Base-by-base conservation (phyloP, 2,888 invertebrate species). In the Tipula lateralis region DNA sequence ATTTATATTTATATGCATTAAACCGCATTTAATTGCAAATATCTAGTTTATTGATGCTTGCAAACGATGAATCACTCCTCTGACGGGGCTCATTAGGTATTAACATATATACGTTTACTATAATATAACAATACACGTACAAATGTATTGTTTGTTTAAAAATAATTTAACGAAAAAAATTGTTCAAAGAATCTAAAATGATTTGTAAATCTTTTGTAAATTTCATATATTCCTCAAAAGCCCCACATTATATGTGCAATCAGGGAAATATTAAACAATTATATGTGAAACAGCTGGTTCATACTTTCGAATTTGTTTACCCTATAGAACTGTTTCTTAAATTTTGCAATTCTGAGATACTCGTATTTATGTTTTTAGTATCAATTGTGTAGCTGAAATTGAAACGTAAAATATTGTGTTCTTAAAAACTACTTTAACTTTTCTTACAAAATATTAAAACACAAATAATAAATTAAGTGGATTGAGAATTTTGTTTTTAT, bases 381-480 rank as follows among this genome's bases (percentile, higher is more conserved):
- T 66, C 66, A 66, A 66, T 66, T 24, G 66, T 66, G 66, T 12
- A 2, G 66, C 24, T 66, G 66, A 66, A 66, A 66, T 66, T 66
- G 66, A 66, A 66, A 66, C 66, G 66, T 66, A 66, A 66, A 66
- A 24, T 24, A 66, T 66, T 66, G 66, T 66, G 66, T 66, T 66
- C 66, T 66, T 1, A 66, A 66, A 66, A 66, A 66, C 66, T 66
- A 66, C 66, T 66, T 66, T 66, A 66, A 66, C 24, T 24, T 24
- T 66, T 66, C 66, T 66, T 66, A 66, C 66, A 66, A 66, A 66
- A 66, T 66, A 1, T 66, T 66, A 24, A 66, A 66, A 66, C 19
- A 66, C 13, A 24, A 66, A 66, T 66, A 66, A 66, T 24, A 66
- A n/a, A 66, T 66, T 66, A 66, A 66, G 66, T 66, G 66, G 66